Percentiles rank a stretch among this genome's conserved stretches.
Conservation (phyloP, 2,113 vertebrate genomes). For the Xyliphius kryptos region DNA sequence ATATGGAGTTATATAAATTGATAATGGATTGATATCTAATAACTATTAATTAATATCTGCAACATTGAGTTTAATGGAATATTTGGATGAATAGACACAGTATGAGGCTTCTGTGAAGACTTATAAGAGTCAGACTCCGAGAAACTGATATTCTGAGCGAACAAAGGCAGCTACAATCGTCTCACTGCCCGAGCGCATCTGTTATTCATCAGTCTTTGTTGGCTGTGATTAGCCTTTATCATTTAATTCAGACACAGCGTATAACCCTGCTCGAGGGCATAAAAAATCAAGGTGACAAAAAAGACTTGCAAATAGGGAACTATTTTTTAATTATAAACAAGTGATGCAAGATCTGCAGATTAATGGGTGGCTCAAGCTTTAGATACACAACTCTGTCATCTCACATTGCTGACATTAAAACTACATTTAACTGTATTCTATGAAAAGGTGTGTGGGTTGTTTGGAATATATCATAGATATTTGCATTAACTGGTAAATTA, state of each 20-base stretch:
- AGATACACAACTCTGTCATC: neutral
- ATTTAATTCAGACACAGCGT: conserved; percentile 19
- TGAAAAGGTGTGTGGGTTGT: neutral
- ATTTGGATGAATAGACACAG: neutral
- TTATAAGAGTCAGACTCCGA: neutral
- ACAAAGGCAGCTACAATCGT: conserved; percentile 11
- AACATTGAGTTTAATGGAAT: neutral
- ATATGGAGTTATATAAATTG: too few relatives aligned
- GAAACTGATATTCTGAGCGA: neutral
- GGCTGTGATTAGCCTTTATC: conserved; percentile 11
- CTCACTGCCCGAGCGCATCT: neutral
- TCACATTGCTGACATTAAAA: neutral
- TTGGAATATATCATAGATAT: neutral
- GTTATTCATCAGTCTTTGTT: conserved; percentile 17
- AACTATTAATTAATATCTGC: neutral
- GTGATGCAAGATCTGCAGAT: neutral
- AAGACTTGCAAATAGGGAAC: conserved; percentile 1
- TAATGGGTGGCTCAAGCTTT: neutral
- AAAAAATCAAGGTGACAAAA: conserved; percentile 12
- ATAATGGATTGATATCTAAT: neutral
- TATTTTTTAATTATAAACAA: conserved; percentile 11
- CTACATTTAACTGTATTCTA: neutral
- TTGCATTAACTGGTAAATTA: neutral
- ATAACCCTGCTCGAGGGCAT: conserved; percentile 15
- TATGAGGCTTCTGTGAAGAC: neutral